Conservation (phyloP, 2,797 vertebrate species). For the Anabacerthia variegaticeps region DNA sequence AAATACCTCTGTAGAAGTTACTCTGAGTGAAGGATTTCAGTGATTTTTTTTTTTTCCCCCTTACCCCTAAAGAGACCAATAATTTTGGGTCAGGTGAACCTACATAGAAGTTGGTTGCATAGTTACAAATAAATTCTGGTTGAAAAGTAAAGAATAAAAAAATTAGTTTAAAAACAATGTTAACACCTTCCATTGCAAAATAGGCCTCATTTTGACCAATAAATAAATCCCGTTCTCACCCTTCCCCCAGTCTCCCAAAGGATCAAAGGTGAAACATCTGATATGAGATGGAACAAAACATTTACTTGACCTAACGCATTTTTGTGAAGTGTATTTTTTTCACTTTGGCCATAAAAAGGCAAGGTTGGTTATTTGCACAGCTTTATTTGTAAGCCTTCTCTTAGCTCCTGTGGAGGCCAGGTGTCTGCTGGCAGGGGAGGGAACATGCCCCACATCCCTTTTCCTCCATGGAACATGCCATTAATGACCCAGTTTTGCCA, state of each 20-base stretch:
- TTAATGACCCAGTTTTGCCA: neutral
- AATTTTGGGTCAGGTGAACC: neutral
- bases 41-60: neutral
- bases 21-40: neutral
- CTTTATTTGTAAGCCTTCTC: neutral
- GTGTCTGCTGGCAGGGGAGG: neutral
- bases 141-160: neutral
- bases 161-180: neutral
- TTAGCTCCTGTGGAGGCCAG: slow-evolving; percentile 4
- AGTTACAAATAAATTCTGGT: neutral
- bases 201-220: neutral
- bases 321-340: neutral
- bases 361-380: neutral
- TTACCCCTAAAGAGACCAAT: neutral
- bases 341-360: neutral
- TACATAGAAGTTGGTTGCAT: neutral
- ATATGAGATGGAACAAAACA: neutral
- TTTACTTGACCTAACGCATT: neutral
- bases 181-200: neutral
- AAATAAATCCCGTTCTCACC: neutral
- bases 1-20: neutral
- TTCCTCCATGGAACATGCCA: neutral
- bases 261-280: neutral
- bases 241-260: neutral
- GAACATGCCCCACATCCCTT: neutral